Percentiles rank a stretch among this genome's conserved stretches.
These are phyloP conservation scores for Gortyna flavago DNA, from an alignment of 2,888 invertebrate genomes.

Conservation along the genomic window DNA sequence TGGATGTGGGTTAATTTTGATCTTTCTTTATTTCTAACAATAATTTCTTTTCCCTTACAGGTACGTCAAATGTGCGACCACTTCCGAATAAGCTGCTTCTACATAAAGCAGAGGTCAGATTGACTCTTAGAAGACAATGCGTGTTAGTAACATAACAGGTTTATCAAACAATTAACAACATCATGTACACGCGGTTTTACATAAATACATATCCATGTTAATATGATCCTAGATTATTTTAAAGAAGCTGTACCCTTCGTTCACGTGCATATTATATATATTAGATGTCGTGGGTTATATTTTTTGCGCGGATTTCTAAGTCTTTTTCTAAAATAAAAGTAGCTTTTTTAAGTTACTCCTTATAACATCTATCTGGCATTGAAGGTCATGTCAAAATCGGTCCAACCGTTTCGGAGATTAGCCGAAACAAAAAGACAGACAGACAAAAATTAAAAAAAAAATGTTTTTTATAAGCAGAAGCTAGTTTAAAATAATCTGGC, in stretches of 20 bases:
- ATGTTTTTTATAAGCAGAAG: too few species aligned
- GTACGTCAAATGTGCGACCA: conserved; percentile 98
- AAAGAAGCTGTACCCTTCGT: neutral
- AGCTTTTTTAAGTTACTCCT: neutral
- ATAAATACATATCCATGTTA: conserved; percentile 36
- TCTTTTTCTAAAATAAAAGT: neutral
- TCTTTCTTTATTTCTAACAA: neutral
- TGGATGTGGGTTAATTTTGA: too few species aligned
- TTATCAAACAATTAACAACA: conserved; percentile 54
- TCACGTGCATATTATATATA: accelerated
- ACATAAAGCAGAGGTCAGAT: conserved; percentile 87
- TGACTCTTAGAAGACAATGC: conserved; percentile 88
- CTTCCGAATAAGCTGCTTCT: conserved; percentile 97
- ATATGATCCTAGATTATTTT: conserved; percentile 23
- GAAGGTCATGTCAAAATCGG: neutral
- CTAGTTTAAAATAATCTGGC: conserved; percentile 40
- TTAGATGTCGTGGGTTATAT: neutral
- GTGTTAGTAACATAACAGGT: conserved; percentile 80
- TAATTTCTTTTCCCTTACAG: conserved; percentile 84
- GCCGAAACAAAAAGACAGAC: neutral
- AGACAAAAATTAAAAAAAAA: too few species aligned
- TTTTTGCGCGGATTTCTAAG: neutral
- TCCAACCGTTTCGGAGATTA: neutral
- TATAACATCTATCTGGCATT: neutral
- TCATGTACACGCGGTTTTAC: conserved; percentile 51